Percentiles rank a stretch among this genome's conserved stretches.
Conservation (phyloP, 2,797 vertebrate genomes). For the Lagocephalus sceleratus region DNA sequence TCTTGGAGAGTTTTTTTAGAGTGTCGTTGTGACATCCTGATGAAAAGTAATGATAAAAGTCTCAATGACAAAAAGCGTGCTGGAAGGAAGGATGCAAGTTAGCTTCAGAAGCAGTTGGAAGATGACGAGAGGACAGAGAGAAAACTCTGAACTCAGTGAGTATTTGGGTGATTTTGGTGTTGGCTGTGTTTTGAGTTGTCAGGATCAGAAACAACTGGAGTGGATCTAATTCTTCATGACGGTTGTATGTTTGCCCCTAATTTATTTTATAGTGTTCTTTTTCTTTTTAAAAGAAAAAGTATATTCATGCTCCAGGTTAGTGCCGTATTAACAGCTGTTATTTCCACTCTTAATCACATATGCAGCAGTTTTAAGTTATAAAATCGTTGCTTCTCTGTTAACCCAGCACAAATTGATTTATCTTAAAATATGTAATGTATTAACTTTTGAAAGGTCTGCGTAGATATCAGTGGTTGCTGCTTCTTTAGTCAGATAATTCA, state of each 20-base stretch:
- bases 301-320: too few species aligned
- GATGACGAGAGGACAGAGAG: conserved; percentile 36
- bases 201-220: background rate
- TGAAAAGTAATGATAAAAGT: conserved; percentile 10
- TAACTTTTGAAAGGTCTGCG: too few species aligned
- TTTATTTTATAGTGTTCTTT: background rate
- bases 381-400: too few species aligned
- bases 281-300: background rate
- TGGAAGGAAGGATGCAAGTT: conserved; percentile 40
- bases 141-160: conserved; percentile 54
- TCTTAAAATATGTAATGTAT: too few species aligned
- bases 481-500: too few species aligned
- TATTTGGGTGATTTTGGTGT: too few species aligned
- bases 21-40: conserved; percentile 40
- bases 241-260: background rate
- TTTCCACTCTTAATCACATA: too few species aligned
- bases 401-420: background rate
- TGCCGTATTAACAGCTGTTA: too few species aligned
- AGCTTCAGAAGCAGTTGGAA: conserved; percentile 30
- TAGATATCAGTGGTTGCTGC: too few species aligned
- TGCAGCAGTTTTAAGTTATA: too few species aligned
- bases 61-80: conserved; percentile 28
- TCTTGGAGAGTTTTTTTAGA: conserved; percentile 24
- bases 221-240: background rate
- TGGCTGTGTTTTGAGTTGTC: background rate